phyloP scores from a whole-genome alignment of 2,113 vertebrate genomes.

The Grammomys dolichurus region DNA sequence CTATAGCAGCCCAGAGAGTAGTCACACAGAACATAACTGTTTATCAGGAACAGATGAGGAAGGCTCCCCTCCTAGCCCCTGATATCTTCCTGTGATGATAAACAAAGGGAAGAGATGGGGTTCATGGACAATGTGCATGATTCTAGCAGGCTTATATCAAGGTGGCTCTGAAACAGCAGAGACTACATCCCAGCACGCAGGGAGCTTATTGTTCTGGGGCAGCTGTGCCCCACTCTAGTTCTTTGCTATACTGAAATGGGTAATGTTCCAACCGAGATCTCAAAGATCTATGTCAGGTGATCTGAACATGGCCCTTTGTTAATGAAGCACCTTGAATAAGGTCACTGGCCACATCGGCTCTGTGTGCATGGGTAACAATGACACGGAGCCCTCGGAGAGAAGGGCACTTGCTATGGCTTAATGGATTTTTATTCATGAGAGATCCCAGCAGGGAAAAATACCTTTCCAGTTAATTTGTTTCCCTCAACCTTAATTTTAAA shows the following conservation, averaged over 20 bases:
- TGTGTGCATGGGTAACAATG: neutral
- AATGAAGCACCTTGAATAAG: neutral
- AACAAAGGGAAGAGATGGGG: conserved; percentile 51
- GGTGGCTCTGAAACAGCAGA: neutral
- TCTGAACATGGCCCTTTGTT: neutral
- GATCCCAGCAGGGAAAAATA: conserved; percentile 56
- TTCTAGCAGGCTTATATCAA: neutral
- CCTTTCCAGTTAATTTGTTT: conserved; percentile 60
- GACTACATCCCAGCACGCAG: neutral
- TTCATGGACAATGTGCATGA: neutral
- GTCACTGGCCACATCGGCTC: neutral
- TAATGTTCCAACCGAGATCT: conserved; percentile 6
- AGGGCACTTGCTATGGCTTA: neutral
- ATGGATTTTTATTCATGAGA: conserved; percentile 64
- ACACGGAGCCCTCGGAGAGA: neutral
- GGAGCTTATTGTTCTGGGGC: neutral
- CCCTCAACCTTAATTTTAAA: conserved; percentile 63
- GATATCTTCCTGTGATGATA: neutral
- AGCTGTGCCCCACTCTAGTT: conserved; percentile 9
- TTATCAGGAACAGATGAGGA: conserved; percentile 65
- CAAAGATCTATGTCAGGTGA: conserved; percentile 10
- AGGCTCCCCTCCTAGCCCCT: conserved; percentile 27
- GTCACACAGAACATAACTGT: conserved; percentile 43
- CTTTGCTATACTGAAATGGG: conserved; percentile 49
- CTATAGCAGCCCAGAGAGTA: conserved; percentile 7